Percentiles rank a stretch among this genome's conserved stretches.
These are phyloP conservation scores for Vanessa tameamea DNA, from an alignment of 1,140 invertebrate genomes.

Conservation along the genomic window DNA sequence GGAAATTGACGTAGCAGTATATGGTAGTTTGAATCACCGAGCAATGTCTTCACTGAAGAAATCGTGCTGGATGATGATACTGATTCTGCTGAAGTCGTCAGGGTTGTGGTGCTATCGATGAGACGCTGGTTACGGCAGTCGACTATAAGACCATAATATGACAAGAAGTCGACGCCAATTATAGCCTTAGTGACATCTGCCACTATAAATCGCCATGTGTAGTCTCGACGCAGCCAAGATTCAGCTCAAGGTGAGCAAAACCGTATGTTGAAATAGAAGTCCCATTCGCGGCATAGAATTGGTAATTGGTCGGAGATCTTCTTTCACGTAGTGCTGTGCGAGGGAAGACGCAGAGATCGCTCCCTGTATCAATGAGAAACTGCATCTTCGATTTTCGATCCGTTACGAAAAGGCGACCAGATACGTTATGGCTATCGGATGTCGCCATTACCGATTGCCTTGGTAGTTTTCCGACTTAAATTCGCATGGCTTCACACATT, in stretches of 20 bases:
- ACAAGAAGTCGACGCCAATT: conserved; percentile 25
- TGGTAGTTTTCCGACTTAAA: not conserved
- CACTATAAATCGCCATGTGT: conserved; percentile 10
- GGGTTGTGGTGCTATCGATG: conserved; percentile 23
- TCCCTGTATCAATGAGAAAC: not conserved
- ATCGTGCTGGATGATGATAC: conserved; percentile 21
- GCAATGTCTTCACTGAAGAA: conserved; percentile 21
- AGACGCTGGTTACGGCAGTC: conserved; percentile 13
- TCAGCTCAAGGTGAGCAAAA: not conserved
- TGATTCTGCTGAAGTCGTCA: conserved; percentile 17
- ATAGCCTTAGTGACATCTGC: conserved; percentile 17
- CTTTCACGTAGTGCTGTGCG: not conserved
- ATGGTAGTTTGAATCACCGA: conserved; percentile 20
- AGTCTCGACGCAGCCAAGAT: conserved; percentile 15
- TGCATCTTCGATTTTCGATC: not conserved
- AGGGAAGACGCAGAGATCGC: not conserved
- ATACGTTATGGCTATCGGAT: not conserved
- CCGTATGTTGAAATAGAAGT: conserved; percentile 10
- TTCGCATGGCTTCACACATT: not conserved
- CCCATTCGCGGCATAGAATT: conserved; percentile 4
- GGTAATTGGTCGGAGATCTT: not conserved
- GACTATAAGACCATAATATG: conserved; percentile 14
- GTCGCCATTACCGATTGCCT: not conserved
- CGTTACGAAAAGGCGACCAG: not conserved
- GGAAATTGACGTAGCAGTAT: conserved; percentile 17